These are phyloP conservation scores for Anolis sagrei DNA, from an alignment of 2,113 vertebrate species.

Conservation along the genomic window DNA sequence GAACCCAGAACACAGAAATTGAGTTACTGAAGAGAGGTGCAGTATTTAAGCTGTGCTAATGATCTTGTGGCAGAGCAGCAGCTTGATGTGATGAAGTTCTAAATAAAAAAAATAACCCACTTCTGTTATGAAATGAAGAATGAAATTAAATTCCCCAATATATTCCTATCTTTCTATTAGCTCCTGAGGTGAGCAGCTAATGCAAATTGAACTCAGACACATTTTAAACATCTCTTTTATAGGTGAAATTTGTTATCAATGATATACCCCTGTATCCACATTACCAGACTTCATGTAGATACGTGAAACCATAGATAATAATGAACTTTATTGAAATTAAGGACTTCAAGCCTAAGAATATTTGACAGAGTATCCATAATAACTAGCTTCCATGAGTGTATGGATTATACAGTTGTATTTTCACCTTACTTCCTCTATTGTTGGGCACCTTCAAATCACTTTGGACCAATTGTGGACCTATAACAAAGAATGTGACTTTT, in stretches of 20 bases:
- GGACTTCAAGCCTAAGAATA: too few relatives aligned
- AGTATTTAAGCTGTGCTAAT: too few relatives aligned
- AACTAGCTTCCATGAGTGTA: not conserved
- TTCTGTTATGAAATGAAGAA: not conserved
- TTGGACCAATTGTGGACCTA: too few relatives aligned
- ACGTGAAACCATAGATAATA: too few relatives aligned
- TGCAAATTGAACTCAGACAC: not conserved
- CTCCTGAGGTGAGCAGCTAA: conserved; percentile 3
- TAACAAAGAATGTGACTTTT: too few relatives aligned
- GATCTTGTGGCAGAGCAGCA: too few relatives aligned
- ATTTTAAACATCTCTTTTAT: not conserved
- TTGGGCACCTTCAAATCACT: too few relatives aligned
- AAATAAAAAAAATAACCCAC: not conserved
- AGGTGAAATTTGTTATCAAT: not conserved
- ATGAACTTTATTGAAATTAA: too few relatives aligned
- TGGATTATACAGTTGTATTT: not conserved
- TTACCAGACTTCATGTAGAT: too few relatives aligned
- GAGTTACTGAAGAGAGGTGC: too few relatives aligned
- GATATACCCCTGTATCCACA: not conserved
- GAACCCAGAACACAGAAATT: too few relatives aligned
- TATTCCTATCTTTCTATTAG: not conserved
- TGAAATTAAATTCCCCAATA: not conserved
- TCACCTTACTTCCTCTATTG: not conserved
- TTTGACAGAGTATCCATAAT: conserved; percentile 11
- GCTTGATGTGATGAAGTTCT: too few relatives aligned